Evolutionary conservation across 2,888 invertebrate genomes (phyloP).

Genomic region (Hyposoter didymator): DNA sequence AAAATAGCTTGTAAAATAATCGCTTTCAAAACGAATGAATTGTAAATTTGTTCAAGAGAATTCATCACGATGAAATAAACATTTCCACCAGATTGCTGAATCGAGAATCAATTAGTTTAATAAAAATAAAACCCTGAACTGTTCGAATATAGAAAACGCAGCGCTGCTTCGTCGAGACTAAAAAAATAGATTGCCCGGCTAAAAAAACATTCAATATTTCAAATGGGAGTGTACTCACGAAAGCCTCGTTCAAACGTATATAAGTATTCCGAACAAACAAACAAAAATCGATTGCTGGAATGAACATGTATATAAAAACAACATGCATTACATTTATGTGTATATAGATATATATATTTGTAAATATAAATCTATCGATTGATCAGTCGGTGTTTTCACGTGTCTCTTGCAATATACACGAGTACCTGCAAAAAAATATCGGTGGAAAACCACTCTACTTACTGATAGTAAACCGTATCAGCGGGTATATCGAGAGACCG

Average conservation of each 20-base stretch:
- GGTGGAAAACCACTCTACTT: conserved; percentile 57
- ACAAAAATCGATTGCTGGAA: conserved; percentile 13
- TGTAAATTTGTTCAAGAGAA: neutral
- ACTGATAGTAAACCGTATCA: conserved; percentile 67
- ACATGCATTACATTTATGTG: neutral
- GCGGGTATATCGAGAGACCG: conserved; percentile 58
- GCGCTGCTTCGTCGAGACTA: neutral
- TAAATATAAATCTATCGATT: neutral
- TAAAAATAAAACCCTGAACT: neutral
- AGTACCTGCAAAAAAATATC: conserved; percentile 17
- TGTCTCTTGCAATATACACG: neutral
- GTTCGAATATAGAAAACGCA: neutral
- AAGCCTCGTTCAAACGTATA: neutral
- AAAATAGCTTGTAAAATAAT: neutral
- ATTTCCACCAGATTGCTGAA: neutral
- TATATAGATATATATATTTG: neutral
- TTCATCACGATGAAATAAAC: neutral
- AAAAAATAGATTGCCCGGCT: conserved; percentile 3
- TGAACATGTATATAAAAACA: conserved; percentile 8
- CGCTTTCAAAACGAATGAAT: too few relatives aligned
- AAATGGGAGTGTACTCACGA: conserved; percentile 10
- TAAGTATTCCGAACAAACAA: conserved; percentile 9
- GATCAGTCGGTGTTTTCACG: conserved; percentile 23
- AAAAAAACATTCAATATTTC: conserved; percentile 12
- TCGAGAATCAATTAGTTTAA: conserved; percentile 12